phyloP scores from a whole-genome alignment of 2,797 vertebrate genomes.

The Adelosebastes latens region DNA sequence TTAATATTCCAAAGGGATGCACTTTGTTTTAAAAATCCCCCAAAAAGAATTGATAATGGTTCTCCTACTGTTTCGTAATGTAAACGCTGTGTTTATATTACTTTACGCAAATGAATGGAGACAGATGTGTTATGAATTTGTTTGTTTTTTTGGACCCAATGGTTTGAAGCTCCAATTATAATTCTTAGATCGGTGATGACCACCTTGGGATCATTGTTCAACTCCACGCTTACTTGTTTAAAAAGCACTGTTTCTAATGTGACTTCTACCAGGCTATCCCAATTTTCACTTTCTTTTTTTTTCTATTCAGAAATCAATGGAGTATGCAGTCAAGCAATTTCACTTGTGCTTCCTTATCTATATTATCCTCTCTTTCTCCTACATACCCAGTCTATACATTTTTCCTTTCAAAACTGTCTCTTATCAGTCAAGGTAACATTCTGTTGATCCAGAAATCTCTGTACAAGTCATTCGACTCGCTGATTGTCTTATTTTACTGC shows the following conservation, averaged over 20 bases:
- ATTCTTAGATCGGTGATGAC: neutral
- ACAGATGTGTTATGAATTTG: neutral
- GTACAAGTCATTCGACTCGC: neutral
- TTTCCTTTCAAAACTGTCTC: neutral
- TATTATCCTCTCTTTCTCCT: neutral
- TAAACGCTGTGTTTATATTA: slow-evolving; percentile 5
- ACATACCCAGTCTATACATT: neutral
- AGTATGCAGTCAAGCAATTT: neutral
- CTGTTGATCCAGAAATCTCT: neutral
- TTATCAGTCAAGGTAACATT: neutral
- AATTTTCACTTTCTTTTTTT: neutral
- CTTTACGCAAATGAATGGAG: neutral
- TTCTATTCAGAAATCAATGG: neutral
- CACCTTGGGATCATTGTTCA: slow-evolving; percentile 1
- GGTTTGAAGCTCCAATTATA: neutral
- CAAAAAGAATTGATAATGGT: slow-evolving; percentile 1
- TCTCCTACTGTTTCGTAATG: neutral
- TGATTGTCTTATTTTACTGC: neutral
- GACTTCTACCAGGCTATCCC: neutral
- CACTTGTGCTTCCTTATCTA: neutral
- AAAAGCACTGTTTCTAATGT: neutral
- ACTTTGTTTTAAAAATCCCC: neutral
- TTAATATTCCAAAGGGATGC: neutral
- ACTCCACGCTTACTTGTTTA: neutral
- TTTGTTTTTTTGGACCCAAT: slow-evolving; percentile 14